Percentiles rank a stretch among this genome's conserved stretches.
Evolutionary conservation across 1,140 invertebrate genomes (phyloP).

Genomic region (Brachionus calyciflorus): DNA sequence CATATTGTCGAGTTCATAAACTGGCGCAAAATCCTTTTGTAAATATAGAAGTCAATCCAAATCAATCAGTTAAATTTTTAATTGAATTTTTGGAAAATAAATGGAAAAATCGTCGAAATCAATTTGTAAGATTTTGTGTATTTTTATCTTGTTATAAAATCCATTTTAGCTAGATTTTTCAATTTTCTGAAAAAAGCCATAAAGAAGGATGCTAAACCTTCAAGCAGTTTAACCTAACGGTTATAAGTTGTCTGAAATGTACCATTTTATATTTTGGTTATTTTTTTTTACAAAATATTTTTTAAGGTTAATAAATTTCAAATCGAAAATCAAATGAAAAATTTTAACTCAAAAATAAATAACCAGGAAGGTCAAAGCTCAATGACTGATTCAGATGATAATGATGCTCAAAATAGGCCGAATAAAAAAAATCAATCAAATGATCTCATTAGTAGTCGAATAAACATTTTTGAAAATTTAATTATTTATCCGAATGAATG

Average conservation of each 20-base stretch:
- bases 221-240: too few species aligned
- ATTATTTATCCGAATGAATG: not conserved
- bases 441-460: not conserved
- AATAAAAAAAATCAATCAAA: not conserved
- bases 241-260: too few species aligned
- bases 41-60: not conserved
- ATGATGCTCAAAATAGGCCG: not conserved
- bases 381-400: conserved; percentile 34
- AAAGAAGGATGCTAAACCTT: too few species aligned
- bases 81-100: conserved; percentile 35
- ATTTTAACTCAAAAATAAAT: not conserved
- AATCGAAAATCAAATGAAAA: conserved; percentile 12
- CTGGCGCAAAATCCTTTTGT: conserved; percentile 41
- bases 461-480: not conserved
- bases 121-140: conserved; percentile 1
- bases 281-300: not conserved
- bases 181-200: too few species aligned
- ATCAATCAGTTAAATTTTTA: conserved; percentile 10
- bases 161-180: too few species aligned
- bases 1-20: conserved; percentile 38
- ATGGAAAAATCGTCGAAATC: conserved; percentile 29
- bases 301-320: conserved; percentile 16
- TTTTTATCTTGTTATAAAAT: too few species aligned
- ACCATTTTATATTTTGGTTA: not conserved
- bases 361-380: not conserved